Evolutionary conservation across 2,113 vertebrate species (phyloP).

Genomic region (Solea solea): DNA sequence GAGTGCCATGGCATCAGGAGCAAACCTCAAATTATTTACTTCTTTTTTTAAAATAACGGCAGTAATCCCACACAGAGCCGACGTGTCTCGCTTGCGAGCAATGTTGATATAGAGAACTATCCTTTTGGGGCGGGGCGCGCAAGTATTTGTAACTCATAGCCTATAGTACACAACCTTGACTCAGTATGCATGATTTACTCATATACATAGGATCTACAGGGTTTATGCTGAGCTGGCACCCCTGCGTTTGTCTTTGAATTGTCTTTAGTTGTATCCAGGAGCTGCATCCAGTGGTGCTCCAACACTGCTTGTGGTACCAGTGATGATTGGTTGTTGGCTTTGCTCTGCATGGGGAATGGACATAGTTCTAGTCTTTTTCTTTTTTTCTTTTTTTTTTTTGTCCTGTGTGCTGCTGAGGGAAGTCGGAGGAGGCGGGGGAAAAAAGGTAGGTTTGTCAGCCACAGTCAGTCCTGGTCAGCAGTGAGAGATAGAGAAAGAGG

Average conservation of each 20-base stretch:
- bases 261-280: conserved; percentile 38
- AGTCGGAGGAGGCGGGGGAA: conserved; percentile 1
- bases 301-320: conserved; percentile 42
- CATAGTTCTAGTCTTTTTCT: conserved; percentile 59
- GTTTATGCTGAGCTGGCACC: conserved; percentile 49
- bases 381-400: conserved; percentile 10
- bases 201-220: conserved; percentile 57
- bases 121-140: conserved; percentile 22
- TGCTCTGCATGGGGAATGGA: conserved; percentile 49
- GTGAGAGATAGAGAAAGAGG: conserved; percentile 45
- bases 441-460: conserved; percentile 55
- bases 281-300: conserved; percentile 38
- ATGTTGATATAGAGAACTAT: conserved; percentile 36
- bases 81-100: conserved; percentile 23
- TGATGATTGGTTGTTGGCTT: conserved; percentile 51
- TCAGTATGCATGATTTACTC: conserved; percentile 46
- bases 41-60: conserved; percentile 10
- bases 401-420: conserved; percentile 19
- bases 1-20: conserved; percentile 42
- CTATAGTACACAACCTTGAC: conserved; percentile 59
- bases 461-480: conserved; percentile 72
- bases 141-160: conserved; percentile 50
- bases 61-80: conserved; percentile 30
- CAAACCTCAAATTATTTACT: conserved; percentile 25
- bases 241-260: conserved; percentile 16